These are phyloP conservation scores for Actinostola sp. DNA, from an alignment of 92 coral and sea anemone species.

Conservation along the genomic window DNA sequence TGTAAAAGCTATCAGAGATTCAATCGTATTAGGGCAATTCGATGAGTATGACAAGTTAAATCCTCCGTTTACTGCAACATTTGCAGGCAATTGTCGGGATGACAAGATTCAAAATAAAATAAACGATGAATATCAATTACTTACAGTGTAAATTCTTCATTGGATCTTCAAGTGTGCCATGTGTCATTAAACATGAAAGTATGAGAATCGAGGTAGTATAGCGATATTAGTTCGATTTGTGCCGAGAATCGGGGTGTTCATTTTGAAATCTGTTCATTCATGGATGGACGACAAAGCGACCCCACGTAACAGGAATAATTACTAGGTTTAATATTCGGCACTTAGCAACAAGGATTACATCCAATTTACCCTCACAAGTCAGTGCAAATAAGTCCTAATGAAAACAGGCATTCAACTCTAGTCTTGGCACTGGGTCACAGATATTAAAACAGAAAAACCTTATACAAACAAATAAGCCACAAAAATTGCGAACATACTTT, in stretches of 20 bases:
- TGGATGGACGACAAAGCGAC: neutral
- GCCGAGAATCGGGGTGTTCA: neutral
- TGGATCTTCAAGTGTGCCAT: neutral
- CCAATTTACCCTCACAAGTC: conserved; percentile 3
- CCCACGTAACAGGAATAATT: conserved; percentile 10
- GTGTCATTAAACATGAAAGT: neutral
- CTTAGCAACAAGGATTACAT: conserved; percentile 15
- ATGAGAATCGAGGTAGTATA: neutral
- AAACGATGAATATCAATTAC: neutral
- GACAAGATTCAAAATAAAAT: neutral
- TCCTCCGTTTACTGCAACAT: no score
- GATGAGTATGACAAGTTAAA: no score
- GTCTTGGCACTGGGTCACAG: neutral
- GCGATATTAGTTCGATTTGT: neutral
- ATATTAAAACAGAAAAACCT: no score
- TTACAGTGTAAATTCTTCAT: conserved; percentile 1
- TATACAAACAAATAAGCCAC: no score
- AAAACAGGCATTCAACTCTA: neutral
- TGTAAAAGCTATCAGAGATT: no score
- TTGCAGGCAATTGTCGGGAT: neutral
- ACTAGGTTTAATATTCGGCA: neutral
- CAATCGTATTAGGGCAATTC: no score
- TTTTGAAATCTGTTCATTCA: neutral
- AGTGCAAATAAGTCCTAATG: neutral
- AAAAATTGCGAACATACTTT: no score